Evolutionary conservation across 2,888 invertebrate species (phyloP).

Genomic region (Apocheima hispidaria): DNA sequence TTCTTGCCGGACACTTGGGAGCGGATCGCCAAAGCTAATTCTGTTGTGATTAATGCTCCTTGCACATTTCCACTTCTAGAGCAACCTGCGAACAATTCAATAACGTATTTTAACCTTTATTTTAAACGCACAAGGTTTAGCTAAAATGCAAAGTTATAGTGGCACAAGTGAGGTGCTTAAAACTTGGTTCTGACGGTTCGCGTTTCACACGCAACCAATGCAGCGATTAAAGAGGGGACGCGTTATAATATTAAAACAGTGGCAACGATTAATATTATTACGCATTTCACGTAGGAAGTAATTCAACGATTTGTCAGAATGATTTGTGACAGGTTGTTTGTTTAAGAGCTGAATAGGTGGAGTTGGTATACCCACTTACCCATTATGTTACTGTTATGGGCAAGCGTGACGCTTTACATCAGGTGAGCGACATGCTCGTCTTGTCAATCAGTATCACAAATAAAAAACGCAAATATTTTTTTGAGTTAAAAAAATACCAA

Average conservation of each 20-base stretch:
- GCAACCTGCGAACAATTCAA: constrained; percentile 28
- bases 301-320: constrained; percentile 54
- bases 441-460: no score
- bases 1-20: constrained; percentile 78
- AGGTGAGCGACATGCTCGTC: no score
- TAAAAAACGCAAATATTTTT: no score
- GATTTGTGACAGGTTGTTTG: constrained; percentile 48
- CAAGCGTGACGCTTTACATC: no score
- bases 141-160: constrained; percentile 42
- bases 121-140: constrained; percentile 36
- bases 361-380: not conserved
- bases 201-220: constrained; percentile 83
- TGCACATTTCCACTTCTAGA: constrained; percentile 72
- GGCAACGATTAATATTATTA: constrained; percentile 62
- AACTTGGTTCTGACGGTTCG: constrained; percentile 76
- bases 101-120: constrained; percentile 54
- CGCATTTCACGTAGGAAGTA: constrained; percentile 54
- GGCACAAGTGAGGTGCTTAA: constrained; percentile 63
- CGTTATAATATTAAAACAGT: constrained; percentile 76
- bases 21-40: constrained; percentile 85
- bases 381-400: no score
- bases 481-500: no score
- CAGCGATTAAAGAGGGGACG: constrained; percentile 78
- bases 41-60: constrained; percentile 84
- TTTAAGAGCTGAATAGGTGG: constrained; percentile 21